phyloP scores from a whole-genome alignment of 2,113 vertebrate species.

The Odocoileus virginianus region DNA sequence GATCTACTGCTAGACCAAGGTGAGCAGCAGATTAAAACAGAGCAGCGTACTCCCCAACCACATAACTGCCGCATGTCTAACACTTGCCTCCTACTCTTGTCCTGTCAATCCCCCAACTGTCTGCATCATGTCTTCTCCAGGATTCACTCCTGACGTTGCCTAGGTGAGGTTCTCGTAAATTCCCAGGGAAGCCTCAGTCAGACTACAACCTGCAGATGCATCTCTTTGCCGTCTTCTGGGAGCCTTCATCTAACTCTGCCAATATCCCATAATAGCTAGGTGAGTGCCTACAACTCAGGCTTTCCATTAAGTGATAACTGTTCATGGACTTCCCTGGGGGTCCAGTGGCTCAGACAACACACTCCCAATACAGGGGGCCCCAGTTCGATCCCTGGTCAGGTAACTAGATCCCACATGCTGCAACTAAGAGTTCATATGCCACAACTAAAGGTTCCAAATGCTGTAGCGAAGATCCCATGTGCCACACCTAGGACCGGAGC shows the following conservation, averaged over 20 bases:
- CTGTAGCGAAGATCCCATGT: background rate
- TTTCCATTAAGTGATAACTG: background rate
- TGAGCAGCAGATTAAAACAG: background rate
- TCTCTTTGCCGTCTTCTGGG: background rate
- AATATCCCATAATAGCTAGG: background rate
- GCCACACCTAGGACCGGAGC: background rate
- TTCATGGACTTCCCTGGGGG: background rate
- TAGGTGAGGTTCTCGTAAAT: background rate
- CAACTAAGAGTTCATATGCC: background rate
- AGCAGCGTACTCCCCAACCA: accelerated
- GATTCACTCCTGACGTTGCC: background rate
- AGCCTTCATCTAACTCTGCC: background rate
- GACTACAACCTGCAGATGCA: background rate
- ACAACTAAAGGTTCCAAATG: background rate
- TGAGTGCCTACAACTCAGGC: background rate
- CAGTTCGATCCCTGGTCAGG: background rate
- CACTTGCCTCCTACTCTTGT: background rate
- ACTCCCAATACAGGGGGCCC: background rate
- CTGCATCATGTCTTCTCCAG: background rate
- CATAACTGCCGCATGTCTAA: background rate
- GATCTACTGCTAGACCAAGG: background rate
- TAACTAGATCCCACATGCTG: background rate
- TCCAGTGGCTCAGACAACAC: background rate
- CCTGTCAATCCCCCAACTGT: no score
- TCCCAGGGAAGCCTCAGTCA: background rate